Base-by-base conservation (phyloP, 1,140 invertebrate species). In the Orchesella cincta region DNA sequence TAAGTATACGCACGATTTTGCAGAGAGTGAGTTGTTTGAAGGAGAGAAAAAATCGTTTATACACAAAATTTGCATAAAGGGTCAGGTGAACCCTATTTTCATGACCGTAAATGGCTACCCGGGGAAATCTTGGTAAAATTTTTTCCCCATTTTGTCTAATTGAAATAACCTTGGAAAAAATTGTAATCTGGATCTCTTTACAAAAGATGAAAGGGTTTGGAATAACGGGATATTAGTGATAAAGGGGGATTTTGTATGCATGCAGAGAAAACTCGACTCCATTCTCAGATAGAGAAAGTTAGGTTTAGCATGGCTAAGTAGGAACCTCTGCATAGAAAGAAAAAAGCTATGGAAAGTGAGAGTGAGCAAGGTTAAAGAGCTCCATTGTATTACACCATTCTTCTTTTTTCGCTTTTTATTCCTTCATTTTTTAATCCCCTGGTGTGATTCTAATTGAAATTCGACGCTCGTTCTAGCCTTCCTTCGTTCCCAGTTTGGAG, bases 381-480 rank as follows among this genome's bases (percentile, higher is more conserved):
- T 23, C 62, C 33, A 31, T 67, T 67, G 52, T 57, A 57, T 57
- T 57, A 18, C 52, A 57, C 52, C 18, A 57, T 67, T 67, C n/a
- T 67, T 31, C 62, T 33, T 29, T 67, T 67, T 67, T 67, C 12
- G 26, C 33, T 33, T 33, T 12, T 29, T 57, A 18, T 62, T 62
- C 12, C 62, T 67, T 67, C 62, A 67, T 67, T 67, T 67, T 67
- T 67, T 67, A 67, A 67, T 67, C 62, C 62, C 54, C 62, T 57
- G n/a, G 62, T 67, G 62, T 31, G 62, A 33, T 29, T 67, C 62
- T 67, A 67, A 67, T 67, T 67, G 62, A 67, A 67, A 67, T 67
- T 67, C 62, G 62, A 67, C 62, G 62, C 62, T 67, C 62, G 62
- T 57, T 57, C 62, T 12, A 2, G 1, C 31, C 8, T 16, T 14